phyloP scores from a whole-genome alignment of 30 jellyfish, hydroid and myxozoan species.

The Cassiopea andromeda region DNA sequence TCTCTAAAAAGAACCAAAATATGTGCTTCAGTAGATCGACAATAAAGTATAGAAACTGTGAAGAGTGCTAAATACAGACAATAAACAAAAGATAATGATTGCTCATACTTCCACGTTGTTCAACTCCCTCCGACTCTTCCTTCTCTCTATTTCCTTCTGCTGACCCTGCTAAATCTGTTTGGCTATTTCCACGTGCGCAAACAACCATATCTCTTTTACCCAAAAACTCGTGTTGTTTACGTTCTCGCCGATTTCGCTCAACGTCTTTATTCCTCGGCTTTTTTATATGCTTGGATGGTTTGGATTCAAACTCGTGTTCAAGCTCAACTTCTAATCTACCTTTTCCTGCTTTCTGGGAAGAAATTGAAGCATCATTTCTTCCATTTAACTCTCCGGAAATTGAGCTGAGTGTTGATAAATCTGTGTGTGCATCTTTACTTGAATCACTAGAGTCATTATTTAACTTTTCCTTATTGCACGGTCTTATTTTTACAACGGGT shows the following conservation, averaged over 20 bases:
- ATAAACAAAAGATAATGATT: neutral
- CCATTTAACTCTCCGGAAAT: constrained; percentile 23
- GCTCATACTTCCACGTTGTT: neutral
- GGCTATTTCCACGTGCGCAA: constrained; percentile 69
- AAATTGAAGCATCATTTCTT: neutral
- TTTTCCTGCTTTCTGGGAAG: neutral
- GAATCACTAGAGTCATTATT: too few relatives aligned
- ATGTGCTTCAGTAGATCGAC: too few relatives aligned
- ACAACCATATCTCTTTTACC: constrained; percentile 30
- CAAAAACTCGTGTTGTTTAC: neutral
- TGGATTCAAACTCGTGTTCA: constrained; percentile 32
- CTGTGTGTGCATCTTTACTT: constrained; percentile 17
- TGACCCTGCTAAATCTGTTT: constrained; percentile 47
- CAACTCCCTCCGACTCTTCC: neutral
- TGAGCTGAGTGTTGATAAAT: constrained; percentile 53
- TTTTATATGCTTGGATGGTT: constrained; percentile 7
- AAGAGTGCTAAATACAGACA: neutral
- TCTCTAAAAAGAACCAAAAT: too few relatives aligned
- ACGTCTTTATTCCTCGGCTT: constrained; percentile 1
- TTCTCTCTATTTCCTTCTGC: constrained; percentile 19
- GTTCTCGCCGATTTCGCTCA: neutral
- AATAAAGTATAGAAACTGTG: neutral
- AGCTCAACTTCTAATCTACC: constrained; percentile 54
- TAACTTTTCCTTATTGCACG: neutral
- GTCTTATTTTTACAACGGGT: constrained; percentile 33